Evolutionary conservation across 1,140 invertebrate species (phyloP), one percentile per base, ranked within the genome.

Genomic region (Drosophila virilis): DNA sequence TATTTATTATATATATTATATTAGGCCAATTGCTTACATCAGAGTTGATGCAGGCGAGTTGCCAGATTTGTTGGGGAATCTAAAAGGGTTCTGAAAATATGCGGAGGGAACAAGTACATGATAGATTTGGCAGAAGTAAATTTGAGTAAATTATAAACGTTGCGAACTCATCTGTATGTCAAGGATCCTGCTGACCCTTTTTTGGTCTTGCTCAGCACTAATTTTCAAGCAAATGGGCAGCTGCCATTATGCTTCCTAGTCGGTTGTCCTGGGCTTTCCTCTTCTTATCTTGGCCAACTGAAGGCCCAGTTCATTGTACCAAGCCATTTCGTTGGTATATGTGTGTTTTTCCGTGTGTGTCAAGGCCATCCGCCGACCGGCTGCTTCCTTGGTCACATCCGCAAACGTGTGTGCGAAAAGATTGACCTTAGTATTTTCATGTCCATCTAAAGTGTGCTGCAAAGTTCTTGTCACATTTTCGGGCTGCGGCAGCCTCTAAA

Each of bases 301-400:
- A 83, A 89, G 84, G 77, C 74, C 84, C 89, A 89, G 84, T 89
- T 89, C 84, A 74, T 61, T 61, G 69, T 70, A 46, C 35, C 28
- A 15, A 32, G 37, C 17, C 38, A 37, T 32, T 37, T 28, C n/a
- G 13, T 33, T 65, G 0, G 10, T 5, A 3, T 42, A n/a, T 43
- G 43, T 5, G 22, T 28, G 0, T 5, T 28, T 28, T 28, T 28
- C 4, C 4, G 22, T 28, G 58, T 45, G 45, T 62, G 68, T 86
- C 84, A 86, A 83, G 83, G 83, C 22, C 84, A 88, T 74, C 69
- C 52, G 65, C n/a, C 42, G 54, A 66, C 70, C 77, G 76, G 58
- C 55, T 61, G 60, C 54, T 46, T 64, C 15, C 17, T 28, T 71
- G 78, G 83, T 88, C 83, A 88, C 78, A 86, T 86, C 83, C 83